Evolutionary conservation across 2,888 invertebrate genomes (phyloP), one percentile per base, ranked within the genome.

Genomic region (Rhorus exstirpatorius): DNA sequence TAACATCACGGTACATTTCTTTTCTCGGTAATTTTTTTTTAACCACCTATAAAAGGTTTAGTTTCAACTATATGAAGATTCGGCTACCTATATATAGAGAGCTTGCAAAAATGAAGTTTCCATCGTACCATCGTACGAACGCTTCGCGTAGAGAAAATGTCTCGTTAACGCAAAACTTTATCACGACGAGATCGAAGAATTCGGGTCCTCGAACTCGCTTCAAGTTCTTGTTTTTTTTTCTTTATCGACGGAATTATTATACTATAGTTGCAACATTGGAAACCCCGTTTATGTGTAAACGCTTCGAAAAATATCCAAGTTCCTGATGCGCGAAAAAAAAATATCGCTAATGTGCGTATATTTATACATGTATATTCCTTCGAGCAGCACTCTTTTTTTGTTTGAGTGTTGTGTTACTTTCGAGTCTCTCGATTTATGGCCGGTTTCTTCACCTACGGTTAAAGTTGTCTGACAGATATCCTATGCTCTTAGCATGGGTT

Each of bases 291-390:
- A 79, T 49, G 74, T 74, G 79, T 53, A 51, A 79, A 79, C 61
- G 68, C 53, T 74, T 55, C 68, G 74, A 74, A 46, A 79, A 68
- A 74, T 79, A 79, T 75, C 74, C 53, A 63, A 68, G 46, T 53
- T 61, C 46, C 63, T 8, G 44, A 7, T 21, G 21, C 7, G 41
- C 46, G 35, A 71, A 51, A 55, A 63, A 51, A 21, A 63, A 63
- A 63, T 38, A 19, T 10, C 21, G 46, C 38, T 24, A n/a, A 49
- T 58, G 17, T 12, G n/a, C 19, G 19, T 77, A 49, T 51, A n/a
- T 49, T 38, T 31, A 21, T 51, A 35, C 49, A 55, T 49, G 31
- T 14, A n/a, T 65, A 31, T 49, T 46, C 49, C 31, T 19, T n/a
- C 26, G 31, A 14, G 46, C 65, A 7, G 21, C 17, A 31, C 49